Base-by-base conservation (phyloP, 2,113 vertebrate species). In the Pomatorhinus ruficollis region DNA sequence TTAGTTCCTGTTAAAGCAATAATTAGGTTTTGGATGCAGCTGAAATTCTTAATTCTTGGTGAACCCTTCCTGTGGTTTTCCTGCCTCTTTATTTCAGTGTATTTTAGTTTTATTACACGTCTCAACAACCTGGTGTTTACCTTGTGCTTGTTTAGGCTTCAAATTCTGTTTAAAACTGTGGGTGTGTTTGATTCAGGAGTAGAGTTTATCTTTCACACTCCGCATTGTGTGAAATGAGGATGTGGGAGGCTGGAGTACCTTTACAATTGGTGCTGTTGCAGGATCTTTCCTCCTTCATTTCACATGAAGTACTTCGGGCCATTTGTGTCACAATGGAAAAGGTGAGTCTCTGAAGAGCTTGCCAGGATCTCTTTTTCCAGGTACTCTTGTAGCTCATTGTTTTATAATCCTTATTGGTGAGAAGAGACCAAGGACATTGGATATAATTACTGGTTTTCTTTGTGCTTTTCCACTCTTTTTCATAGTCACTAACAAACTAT, bases 1-100 rank as follows among this genome's bases (percentile, higher is more conserved):
- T 93, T 95, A 89, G 66, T 90, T 95, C 83, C 82, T 96, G 52
- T 89, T 74, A 81, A 77, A 91, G 52, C 61, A 83, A 80, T 79
- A 91, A 94, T 86, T 6, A 74, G 82, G 39, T 96, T 85, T 88
- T 92, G 30, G 78, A 79, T 76, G 57, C 49, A 81, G 66, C 44
- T 83, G 60, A 90, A 89, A 69, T 71, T 69, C 75, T 50, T 84
- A 50, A 57, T 83, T 96, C 92, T 86, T 83, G 88, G 81, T 87
- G 77, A 97, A 74, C 45, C 19, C 11, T 19, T 92, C 23, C 78
- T 81, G 71, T 39, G 31, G 5, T 23, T 71, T 83, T 90, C 66
- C 54, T 76, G 50, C 56, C 56, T 61, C 8, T 75, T 27, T 86
- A 44, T 93, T 91, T 95, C n/a, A 76, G 27, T 44, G 18, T 79